Percentiles rank a stretch among this genome's conserved stretches.
These are phyloP conservation scores for Galemys pyrenaicus DNA, from an alignment of 2,113 vertebrate species.

Conservation along the genomic window DNA sequence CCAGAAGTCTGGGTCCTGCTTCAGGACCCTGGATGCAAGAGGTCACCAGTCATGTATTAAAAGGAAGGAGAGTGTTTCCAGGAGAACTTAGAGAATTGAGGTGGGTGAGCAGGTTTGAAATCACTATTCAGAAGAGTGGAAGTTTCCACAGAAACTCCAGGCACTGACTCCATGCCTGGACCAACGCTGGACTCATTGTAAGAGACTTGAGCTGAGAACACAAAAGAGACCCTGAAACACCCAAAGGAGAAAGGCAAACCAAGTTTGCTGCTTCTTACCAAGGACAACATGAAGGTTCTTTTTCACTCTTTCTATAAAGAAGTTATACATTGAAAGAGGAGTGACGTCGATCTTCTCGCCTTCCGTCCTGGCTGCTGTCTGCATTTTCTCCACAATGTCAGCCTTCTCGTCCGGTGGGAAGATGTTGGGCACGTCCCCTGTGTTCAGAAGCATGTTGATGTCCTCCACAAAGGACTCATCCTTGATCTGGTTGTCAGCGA, in stretches of 20 bases:
- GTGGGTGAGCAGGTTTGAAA: not conserved
- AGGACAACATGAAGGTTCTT: conserved; percentile 95
- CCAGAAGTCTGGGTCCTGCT: too few species aligned
- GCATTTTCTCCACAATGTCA: conserved; percentile 93
- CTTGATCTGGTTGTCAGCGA: conserved; percentile 93
- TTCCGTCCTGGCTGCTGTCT: conserved; percentile 86
- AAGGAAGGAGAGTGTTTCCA: not conserved
- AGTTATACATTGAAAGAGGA: conserved; percentile 93
- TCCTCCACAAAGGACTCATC: conserved; percentile 94
- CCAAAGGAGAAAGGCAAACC: not conserved
- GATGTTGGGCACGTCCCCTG: conserved; percentile 93
- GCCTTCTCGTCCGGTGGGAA: conserved; percentile 93
- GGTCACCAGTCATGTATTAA: not conserved
- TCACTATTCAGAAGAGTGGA: not conserved
- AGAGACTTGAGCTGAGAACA: not conserved
- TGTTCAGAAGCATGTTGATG: conserved; percentile 95
- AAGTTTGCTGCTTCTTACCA: conserved; percentile 80
- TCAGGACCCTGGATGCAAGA: too few species aligned
- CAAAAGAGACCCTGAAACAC: not conserved
- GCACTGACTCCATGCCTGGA: not conserved
- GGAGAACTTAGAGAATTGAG: not conserved
- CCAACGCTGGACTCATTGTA: not conserved
- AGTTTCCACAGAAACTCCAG: not conserved
- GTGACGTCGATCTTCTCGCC: conserved; percentile 90
- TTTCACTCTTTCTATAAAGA: conserved; percentile 93